Percentiles rank a stretch among this genome's conserved stretches.
These are phyloP conservation scores for Syngnathus typhle DNA, from an alignment of 2,113 vertebrate species.

Conservation along the genomic window DNA sequence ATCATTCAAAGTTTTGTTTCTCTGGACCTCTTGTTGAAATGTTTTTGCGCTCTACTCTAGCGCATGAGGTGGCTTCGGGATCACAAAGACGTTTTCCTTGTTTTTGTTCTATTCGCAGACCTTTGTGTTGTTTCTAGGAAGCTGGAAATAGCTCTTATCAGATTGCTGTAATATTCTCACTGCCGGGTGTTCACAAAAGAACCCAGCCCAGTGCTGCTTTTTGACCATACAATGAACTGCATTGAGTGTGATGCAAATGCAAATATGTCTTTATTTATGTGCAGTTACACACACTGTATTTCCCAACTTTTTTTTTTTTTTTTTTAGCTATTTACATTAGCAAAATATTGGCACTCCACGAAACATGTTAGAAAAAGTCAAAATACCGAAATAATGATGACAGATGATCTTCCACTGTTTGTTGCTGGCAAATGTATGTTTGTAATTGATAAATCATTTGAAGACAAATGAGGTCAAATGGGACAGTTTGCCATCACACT, in stretches of 20 bases:
- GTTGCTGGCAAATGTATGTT: not conserved
- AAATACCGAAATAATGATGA: not conserved
- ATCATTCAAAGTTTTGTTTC: not conserved
- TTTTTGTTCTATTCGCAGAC: not conserved
- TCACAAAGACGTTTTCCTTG: conserved; percentile 10
- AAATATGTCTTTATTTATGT: conserved; percentile 26
- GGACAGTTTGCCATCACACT: not conserved
- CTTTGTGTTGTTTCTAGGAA: not conserved
- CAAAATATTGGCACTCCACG: too few species aligned
- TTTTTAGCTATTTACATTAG: not conserved
- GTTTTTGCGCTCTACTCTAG: not conserved
- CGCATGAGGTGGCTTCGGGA: not conserved
- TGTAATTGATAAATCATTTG: not conserved
- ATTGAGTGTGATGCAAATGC: conserved; percentile 17
- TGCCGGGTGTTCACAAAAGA: conserved; percentile 23
- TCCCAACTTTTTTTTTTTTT: not conserved
- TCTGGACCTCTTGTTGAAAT: not conserved
- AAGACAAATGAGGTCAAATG: not conserved
- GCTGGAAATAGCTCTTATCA: not conserved
- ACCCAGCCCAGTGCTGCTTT: not conserved
- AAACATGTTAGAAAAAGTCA: not conserved
- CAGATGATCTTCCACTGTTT: not conserved
- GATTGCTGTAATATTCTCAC: conserved; percentile 22
- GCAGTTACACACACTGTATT: conserved; percentile 2
- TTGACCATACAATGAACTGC: not conserved